Evolutionary conservation across 2,888 invertebrate genomes (phyloP).

Genomic region (Phaedon cochleariae): DNA sequence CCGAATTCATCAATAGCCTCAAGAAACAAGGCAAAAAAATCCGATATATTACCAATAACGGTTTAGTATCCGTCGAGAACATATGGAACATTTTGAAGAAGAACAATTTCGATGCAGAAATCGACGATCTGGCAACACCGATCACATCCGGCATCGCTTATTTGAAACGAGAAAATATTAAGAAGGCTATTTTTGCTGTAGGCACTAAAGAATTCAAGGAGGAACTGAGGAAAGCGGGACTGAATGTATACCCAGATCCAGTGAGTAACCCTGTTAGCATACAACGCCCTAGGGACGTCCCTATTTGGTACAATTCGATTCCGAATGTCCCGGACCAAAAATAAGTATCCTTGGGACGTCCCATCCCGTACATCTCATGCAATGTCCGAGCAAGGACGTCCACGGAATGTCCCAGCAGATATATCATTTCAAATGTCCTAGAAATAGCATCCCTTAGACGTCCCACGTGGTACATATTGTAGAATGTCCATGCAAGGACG

Average conservation of each 20-base stretch:
- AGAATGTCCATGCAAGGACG: no score
- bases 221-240: conserved; percentile 7
- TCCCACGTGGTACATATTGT: no score
- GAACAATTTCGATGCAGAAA: conserved; percentile 8
- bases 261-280: no score
- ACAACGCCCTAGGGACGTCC: no score
- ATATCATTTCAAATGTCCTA: no score
- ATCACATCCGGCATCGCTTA: conserved; percentile 1
- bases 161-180: conserved; percentile 18
- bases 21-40: conserved; percentile 23
- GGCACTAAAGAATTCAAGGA: conserved; percentile 10
- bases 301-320: no score
- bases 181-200: conserved; percentile 14
- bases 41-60: conserved; percentile 22
- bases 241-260: conserved; percentile 17
- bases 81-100: not conserved
- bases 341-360: no score
- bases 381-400: no score
- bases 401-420: no score
- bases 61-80: not conserved
- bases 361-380: no score
- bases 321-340: no score
- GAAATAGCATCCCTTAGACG: no score
- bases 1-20: conserved; percentile 18
- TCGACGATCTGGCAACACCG: conserved; percentile 16